Base-by-base conservation (phyloP, 30 jellyfish, hydroid and myxozoan species). In the Sanderia malayensis region DNA sequence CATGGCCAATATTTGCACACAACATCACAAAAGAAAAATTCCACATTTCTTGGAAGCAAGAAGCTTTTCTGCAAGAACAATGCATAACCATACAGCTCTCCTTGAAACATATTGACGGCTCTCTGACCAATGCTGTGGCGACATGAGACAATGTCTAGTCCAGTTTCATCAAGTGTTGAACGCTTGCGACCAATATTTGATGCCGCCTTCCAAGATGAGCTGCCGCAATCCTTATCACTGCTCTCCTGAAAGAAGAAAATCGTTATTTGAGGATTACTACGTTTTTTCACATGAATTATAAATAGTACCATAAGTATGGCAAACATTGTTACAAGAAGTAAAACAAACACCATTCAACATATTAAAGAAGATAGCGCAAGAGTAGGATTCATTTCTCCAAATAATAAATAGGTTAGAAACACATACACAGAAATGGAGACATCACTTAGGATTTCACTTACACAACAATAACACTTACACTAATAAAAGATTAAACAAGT, bases 51-150 rank as follows among this genome's bases (percentile, higher is more conserved):
- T 37, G 52, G 52, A 37, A 37, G 52, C 52, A 37, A 37, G 52
- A 37, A 37, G 52, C 13, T 37, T 37, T 37, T 37, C 52, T 37
- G 52, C 52, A 37, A 37, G 52, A 37, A 37, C 52, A 37, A 37
- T 37, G 52, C 52, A 37, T 37, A 37, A 13, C 52, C 52, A 37
- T 37, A 37, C 13, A 37, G 52, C 52, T 37, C 52, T 37, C 52
- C 52, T 37, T 37, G 6, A 13, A 37, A 37, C 52, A 37, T 37
- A 37, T 37, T 37, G 52, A 37, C 52, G 13, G 52, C 52, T 37
- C 52, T 37, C 52, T 37, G 52, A 37, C 52, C 52, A 37, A 37
- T 37, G 52, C 52, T 37, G 52, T 37, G 52, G 52, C 52, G 52
- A 37, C 52, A n/a, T n/a, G n/a, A n/a, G n/a, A n/a, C n/a, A n/a